phyloP scores from a whole-genome alignment of 2,113 vertebrate species.

The Rhinolophus ferrumequinum region DNA sequence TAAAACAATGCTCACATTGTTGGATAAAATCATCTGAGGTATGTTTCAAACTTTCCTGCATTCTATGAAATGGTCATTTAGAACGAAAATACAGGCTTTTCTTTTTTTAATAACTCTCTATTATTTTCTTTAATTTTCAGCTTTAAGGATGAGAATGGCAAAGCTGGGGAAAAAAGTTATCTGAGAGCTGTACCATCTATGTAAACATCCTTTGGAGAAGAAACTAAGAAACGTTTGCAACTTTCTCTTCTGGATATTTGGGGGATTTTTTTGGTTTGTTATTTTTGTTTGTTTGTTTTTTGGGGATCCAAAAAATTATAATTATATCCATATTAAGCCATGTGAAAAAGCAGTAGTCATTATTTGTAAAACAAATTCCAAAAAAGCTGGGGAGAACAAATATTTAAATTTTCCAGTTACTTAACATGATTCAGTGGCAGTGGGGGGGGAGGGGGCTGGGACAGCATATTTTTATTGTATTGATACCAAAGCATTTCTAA shows the following conservation, averaged over 20 bases:
- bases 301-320: conserved; percentile 40
- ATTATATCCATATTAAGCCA: conserved; percentile 56
- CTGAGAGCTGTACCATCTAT: conserved; percentile 74
- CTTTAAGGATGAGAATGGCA: conserved; percentile 91
- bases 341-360: conserved; percentile 56
- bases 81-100: conserved; percentile 34
- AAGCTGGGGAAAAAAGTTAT: conserved; percentile 90
- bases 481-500: conserved; percentile 80
- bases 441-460: neutral
- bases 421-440: conserved; percentile 50
- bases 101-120: conserved; percentile 29
- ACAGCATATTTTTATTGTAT: conserved; percentile 75
- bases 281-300: conserved; percentile 63
- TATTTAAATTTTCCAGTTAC: conserved; percentile 55
- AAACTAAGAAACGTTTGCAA: conserved; percentile 79
- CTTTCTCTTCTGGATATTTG: conserved; percentile 69
- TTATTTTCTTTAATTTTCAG: conserved; percentile 85
- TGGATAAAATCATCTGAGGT: conserved; percentile 84
- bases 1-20: conserved; percentile 84
- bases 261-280: conserved; percentile 43
- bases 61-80: conserved; percentile 77
- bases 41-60: conserved; percentile 78
- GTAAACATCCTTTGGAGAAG: conserved; percentile 64
- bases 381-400: conserved; percentile 28
- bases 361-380: conserved; percentile 27